Evolutionary conservation across 2,888 invertebrate genomes (phyloP).

Genomic region (Thecophora atra): DNA sequence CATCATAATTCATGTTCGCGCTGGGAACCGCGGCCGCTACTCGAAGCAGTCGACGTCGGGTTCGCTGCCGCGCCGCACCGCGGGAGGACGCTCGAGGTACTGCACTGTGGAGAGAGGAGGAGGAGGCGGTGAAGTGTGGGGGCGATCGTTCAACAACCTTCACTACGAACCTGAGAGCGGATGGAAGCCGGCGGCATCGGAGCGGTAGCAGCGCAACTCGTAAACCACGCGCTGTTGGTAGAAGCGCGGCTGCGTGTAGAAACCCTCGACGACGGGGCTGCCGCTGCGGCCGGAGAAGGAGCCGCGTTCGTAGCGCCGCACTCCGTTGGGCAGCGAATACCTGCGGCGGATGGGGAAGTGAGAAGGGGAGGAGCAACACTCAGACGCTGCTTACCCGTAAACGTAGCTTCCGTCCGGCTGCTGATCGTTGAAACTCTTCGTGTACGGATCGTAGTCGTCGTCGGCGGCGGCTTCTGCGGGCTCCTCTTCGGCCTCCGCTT

Average conservation of each 20-base stretch:
- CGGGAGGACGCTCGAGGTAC: conserved; percentile 49
- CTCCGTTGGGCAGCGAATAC: conserved; percentile 53
- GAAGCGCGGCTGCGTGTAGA: conserved; percentile 51
- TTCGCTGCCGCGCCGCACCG: conserved; percentile 47
- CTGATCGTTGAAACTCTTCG: conserved; percentile 52
- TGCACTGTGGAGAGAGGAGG: conserved; percentile 44
- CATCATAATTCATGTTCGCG: neutral
- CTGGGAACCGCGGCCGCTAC: neutral
- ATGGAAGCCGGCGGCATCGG: conserved; percentile 50
- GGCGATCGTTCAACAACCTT: neutral
- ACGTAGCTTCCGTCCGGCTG: conserved; percentile 52
- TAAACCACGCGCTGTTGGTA: conserved; percentile 40
- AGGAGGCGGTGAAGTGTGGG: neutral
- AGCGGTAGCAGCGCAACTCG: conserved; percentile 54
- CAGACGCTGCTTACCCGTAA: conserved; percentile 49
- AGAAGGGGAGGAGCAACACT: neutral
- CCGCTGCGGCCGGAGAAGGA: conserved; percentile 41
- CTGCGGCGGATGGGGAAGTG: conserved; percentile 4
- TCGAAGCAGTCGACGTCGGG: conserved; percentile 48
- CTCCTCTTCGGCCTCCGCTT: neutral
- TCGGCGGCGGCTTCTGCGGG: neutral
- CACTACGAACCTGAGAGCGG: conserved; percentile 46
- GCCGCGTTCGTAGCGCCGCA: conserved; percentile 54
- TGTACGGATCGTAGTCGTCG: conserved; percentile 49
- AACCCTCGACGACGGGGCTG: conserved; percentile 51